Evolutionary conservation across 2,888 invertebrate species (phyloP).

Genomic region (Cerastis rubricosa): DNA sequence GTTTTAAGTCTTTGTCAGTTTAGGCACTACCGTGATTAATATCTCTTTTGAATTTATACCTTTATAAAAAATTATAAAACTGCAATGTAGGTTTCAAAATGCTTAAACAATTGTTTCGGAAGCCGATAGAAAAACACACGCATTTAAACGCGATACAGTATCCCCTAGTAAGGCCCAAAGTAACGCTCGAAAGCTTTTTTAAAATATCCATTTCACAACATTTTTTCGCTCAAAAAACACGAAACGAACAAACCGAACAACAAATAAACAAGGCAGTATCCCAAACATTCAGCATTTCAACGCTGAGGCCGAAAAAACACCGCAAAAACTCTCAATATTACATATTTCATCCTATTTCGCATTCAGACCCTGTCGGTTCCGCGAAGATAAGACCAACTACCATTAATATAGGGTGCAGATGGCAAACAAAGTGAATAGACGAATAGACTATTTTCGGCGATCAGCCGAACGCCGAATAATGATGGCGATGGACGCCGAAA

Average conservation of each 20-base stretch:
- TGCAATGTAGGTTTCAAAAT: not conserved
- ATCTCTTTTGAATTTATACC: not conserved
- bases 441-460: slow-evolving; percentile 75
- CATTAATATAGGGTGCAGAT: slow-evolving; percentile 76
- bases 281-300: slow-evolving; percentile 60
- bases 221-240: slow-evolving; percentile 48
- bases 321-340: slow-evolving; percentile 60
- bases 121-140: slow-evolving; percentile 19
- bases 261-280: slow-evolving; percentile 57
- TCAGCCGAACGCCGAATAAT: slow-evolving; percentile 65
- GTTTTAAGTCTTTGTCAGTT: not conserved
- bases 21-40: not conserved
- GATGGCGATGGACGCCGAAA: slow-evolving; percentile 51
- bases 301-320: slow-evolving; percentile 56
- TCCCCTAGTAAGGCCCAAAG: slow-evolving; percentile 27
- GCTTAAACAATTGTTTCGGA: not conserved
- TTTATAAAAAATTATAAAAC: too few relatives aligned
- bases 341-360: slow-evolving; percentile 71
- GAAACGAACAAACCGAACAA: slow-evolving; percentile 50
- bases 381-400: slow-evolving; percentile 74
- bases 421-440: slow-evolving; percentile 76
- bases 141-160: slow-evolving; percentile 14
- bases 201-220: slow-evolving; percentile 54
- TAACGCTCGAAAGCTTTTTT: slow-evolving; percentile 47
- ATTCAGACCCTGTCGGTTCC: slow-evolving; percentile 70